phyloP scores from a whole-genome alignment of 2,888 invertebrate genomes.

The Cephus spinipes region DNA sequence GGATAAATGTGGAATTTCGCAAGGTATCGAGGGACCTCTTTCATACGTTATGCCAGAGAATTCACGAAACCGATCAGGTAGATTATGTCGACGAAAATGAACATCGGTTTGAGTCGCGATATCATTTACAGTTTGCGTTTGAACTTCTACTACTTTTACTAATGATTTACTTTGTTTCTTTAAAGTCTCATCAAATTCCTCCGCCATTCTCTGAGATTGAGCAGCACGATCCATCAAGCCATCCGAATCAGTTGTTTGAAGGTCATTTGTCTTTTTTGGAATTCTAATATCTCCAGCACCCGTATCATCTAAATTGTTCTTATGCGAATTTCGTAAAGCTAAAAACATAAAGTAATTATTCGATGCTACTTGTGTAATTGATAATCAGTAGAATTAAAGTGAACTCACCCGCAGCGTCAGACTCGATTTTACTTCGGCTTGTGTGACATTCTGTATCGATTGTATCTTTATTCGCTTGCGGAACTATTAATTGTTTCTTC shows the following conservation, averaged over 20 bases:
- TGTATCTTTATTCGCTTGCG: slow-evolving; percentile 29
- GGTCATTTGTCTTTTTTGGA: slow-evolving; percentile 7
- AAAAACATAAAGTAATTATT: not conserved
- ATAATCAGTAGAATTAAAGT: not conserved
- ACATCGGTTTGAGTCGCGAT: slow-evolving; percentile 63
- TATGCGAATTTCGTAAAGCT: not conserved
- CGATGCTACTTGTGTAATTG: not conserved
- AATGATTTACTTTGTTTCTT: slow-evolving; percentile 39
- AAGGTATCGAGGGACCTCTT: slow-evolving; percentile 37
- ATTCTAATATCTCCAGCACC: not conserved
- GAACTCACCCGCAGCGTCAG: not conserved
- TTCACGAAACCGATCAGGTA: slow-evolving; percentile 37
- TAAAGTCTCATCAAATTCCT: slow-evolving; percentile 28
- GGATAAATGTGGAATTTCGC: slow-evolving; percentile 50
- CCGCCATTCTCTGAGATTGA: slow-evolving; percentile 10
- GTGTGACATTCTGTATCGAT: slow-evolving; percentile 21
- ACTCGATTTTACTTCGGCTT: slow-evolving; percentile 17
- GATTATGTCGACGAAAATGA: slow-evolving; percentile 29
- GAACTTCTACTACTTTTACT: slow-evolving; percentile 60
- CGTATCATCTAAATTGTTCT: not conserved
- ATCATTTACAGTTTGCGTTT: slow-evolving; percentile 63
- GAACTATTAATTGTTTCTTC: slow-evolving; percentile 35
- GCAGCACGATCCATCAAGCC: slow-evolving; percentile 8
- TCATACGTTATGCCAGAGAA: slow-evolving; percentile 48
- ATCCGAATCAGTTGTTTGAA: slow-evolving; percentile 3